phyloP scores from a whole-genome alignment of 2,888 invertebrate genomes.

The Heliconius erato region DNA sequence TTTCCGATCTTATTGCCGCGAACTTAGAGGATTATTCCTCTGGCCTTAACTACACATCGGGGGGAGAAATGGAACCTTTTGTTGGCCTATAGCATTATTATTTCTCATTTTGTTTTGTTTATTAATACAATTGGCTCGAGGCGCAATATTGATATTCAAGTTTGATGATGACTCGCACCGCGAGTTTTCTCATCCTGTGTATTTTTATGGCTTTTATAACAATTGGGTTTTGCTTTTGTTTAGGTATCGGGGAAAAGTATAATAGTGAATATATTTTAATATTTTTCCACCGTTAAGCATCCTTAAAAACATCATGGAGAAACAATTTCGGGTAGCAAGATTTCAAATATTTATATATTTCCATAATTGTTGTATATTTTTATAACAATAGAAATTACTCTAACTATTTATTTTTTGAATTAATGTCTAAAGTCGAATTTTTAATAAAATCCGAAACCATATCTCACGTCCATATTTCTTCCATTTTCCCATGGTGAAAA shows the following conservation, averaged over 20 bases:
- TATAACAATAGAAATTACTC: not conserved
- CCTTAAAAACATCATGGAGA: not conserved
- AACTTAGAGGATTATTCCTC: slow-evolving; percentile 74
- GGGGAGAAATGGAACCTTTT: slow-evolving; percentile 86
- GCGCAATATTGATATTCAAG: slow-evolving; percentile 87
- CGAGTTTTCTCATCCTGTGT: slow-evolving; percentile 77
- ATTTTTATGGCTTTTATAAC: slow-evolving; percentile 81
- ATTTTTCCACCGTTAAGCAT: slow-evolving; percentile 36
- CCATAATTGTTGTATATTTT: not conserved
- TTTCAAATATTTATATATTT: not conserved
- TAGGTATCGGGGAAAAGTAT: slow-evolving; percentile 61
- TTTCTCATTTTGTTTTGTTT: slow-evolving; percentile 87
- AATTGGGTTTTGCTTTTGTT: slow-evolving; percentile 74
- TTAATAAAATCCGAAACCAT: slow-evolving; percentile 59
- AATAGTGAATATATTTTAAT: slow-evolving; percentile 54
- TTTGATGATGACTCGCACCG: slow-evolving; percentile 83
- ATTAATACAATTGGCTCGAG: slow-evolving; percentile 86
- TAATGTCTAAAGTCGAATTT: not conserved
- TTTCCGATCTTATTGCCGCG: slow-evolving; percentile 74
- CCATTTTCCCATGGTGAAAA: slow-evolving; percentile 81
- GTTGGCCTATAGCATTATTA: slow-evolving; percentile 86
- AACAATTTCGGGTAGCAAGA: not conserved
- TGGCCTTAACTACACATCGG: slow-evolving; percentile 72
- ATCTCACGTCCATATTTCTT: slow-evolving; percentile 75
- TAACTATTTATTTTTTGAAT: too few species aligned